Evolutionary conservation across 2,888 invertebrate species (phyloP).

Genomic region (Dicycla oo): DNA sequence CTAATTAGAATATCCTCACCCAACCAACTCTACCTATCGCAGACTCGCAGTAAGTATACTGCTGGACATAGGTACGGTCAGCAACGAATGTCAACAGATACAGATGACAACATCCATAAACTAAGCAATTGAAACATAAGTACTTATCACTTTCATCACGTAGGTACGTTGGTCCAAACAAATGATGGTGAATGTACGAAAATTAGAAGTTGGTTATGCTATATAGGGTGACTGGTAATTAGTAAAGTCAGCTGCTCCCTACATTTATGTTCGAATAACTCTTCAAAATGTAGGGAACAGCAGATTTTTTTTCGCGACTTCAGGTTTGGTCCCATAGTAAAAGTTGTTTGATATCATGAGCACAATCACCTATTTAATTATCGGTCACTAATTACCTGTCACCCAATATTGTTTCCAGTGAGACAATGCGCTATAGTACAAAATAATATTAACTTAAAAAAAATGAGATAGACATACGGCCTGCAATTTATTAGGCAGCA

Average conservation of each 20-base stretch:
- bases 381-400: too few relatives aligned
- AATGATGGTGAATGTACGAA: neutral
- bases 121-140: neutral
- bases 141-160: neutral
- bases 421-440: neutral
- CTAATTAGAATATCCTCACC: neutral
- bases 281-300: too few relatives aligned
- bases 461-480: constrained; percentile 72
- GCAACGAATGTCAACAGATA: neutral
- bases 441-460: constrained; percentile 1
- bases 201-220: neutral
- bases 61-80: neutral
- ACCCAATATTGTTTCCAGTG: neutral
- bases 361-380: too few relatives aligned
- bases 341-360: too few relatives aligned
- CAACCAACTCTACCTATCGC: neutral
- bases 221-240: too few relatives aligned
- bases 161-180: neutral
- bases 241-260: too few relatives aligned
- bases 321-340: too few relatives aligned
- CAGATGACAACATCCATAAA: neutral
- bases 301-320: too few relatives aligned
- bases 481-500: constrained; percentile 84
- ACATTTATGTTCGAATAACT: too few relatives aligned
- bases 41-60: neutral